Evolutionary conservation across 2,113 vertebrate species (phyloP), one percentile per base, ranked within the genome.

Genomic region (Vulpes ferrilata): DNA sequence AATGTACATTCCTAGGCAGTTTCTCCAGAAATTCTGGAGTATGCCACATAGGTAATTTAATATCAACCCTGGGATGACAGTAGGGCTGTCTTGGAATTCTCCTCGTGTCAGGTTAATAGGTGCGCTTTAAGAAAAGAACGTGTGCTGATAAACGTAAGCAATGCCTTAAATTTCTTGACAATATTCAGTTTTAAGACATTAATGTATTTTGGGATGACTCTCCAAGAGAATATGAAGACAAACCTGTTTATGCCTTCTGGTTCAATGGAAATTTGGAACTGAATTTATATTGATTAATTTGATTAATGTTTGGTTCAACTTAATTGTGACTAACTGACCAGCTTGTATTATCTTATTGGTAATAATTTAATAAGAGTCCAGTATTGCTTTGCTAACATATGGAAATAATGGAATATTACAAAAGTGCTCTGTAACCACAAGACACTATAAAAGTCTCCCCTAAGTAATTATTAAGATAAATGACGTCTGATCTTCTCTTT

Each of bases 381-480:
- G 92, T 32, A n/a, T 35, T 93, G 64, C 65, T 94, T 90, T 95
- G 83, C 79, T 82, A 96, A 96, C 89, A 65, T 88, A 84, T 15
- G 48, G 74, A 96, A 93, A 92, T 95, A 93, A 89, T 78, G 53
- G 74, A 96, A 89, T 96, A 74, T 79, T 91, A 78, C 55, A 57
- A 19, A 93, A 78, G 60, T 86, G 27, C 35, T 89, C 32, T 93
- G 32, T 92, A 89, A 91, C 59, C 53, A 43, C 69, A 97, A 93
- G 84, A 74, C 6, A 80, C 35, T 74, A 55, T 94, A 67, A 87
- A 95, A 87, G 38, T 84, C 59, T 90, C 6, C 16, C 4, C 7
- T 93, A 7, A 48, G 20, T 95, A 71, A 88, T 98, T 96, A 84
- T 84, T 94, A 88, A 90, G 85, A 86, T 96, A 90, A 94, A 81